Conservation (phyloP, 92 coral and sea anemone genomes). For the Desmophyllum pertusum region DNA sequence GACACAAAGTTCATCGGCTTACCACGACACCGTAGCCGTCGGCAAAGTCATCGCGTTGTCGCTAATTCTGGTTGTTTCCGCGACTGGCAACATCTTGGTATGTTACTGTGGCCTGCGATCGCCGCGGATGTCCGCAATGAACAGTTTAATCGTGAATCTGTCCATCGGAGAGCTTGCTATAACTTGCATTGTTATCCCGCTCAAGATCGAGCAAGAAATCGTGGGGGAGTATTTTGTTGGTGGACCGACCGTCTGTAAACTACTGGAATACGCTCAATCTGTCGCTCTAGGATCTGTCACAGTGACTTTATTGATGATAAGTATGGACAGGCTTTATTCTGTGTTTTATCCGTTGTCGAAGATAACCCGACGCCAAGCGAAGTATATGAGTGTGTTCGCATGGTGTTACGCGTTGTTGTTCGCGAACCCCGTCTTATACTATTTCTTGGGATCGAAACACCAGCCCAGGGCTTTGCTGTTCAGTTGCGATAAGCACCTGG, state of each 20-base stretch:
- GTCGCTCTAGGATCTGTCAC: constrained; percentile 89
- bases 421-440: constrained; percentile 91
- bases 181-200: constrained; percentile 78
- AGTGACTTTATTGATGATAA: constrained; percentile 81
- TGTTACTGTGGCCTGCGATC: constrained; percentile 95
- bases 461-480: constrained; percentile 80
- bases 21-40: constrained; percentile 45
- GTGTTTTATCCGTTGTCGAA: constrained; percentile 86
- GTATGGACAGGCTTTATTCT: constrained; percentile 88
- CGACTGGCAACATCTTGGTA: constrained; percentile 84
- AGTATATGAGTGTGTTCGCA: constrained; percentile 91
- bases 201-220: constrained; percentile 78
- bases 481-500: constrained; percentile 54
- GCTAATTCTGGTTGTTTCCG: constrained; percentile 68
- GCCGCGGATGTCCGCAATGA: constrained; percentile 94
- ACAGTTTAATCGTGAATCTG: constrained; percentile 89
- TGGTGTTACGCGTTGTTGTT: constrained; percentile 93
- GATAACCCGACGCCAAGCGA: constrained; percentile 93
- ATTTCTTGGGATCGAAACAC: constrained; percentile 80
- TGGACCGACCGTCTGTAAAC: constrained; percentile 78
- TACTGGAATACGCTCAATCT: constrained; percentile 87
- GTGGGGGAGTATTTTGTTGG: constrained; percentile 64
- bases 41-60: constrained; percentile 80
- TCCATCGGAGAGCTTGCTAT: constrained; percentile 90
- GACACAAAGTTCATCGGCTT: constrained; percentile 15